Base-by-base conservation (phyloP, 2,113 vertebrate genomes). In the Thamnophis sirtalis region DNA sequence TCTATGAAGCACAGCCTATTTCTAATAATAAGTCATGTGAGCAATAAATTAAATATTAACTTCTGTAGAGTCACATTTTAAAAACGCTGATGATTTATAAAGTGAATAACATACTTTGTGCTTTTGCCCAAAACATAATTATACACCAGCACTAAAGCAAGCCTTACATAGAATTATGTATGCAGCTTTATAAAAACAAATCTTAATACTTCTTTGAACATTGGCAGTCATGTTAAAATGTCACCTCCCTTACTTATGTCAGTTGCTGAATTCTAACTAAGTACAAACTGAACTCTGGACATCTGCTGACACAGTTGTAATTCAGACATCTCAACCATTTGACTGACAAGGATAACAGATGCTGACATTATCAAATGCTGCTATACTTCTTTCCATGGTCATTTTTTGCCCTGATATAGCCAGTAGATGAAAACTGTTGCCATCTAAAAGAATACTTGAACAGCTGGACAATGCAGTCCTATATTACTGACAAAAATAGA, bases 301-400 rank as follows among this genome's bases (percentile, higher is more conserved):
- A 98, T 98, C 97, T 98, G 98, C 98, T 98, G 98, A 98, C 98
- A 97, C 96, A 96, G 97, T 97, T 97, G 94, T 97, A 98, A 98
- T 96, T 97, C 97, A 97, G 97, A 98, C 97, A 98, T 97, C 97
- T 97, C 97, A 97, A 96, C 96, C 97, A 98, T 97, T 98, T 98
- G 98, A 98, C 97, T 98, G 98, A 99, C 98, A 98, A 97, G 97
- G 98, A 97, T 98, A 98, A 98, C 99, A 99, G 98, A 99, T 99
- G 98, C 98, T 99, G 99, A 99, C 99, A 99, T 99, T 99, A 99
- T 99, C 98, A 99, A 99, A 99, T 98, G 98, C 97, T 98, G 97
- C 94, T 95, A 96, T 92, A 96, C 97, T 97, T 97, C 97, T 97
- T 98, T 97, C 97, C 97, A 97, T 89, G 60, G 97, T 94, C 94